Evolutionary conservation across 2,888 invertebrate genomes (phyloP).

Genomic region (Tuberolachnus salignus): DNA sequence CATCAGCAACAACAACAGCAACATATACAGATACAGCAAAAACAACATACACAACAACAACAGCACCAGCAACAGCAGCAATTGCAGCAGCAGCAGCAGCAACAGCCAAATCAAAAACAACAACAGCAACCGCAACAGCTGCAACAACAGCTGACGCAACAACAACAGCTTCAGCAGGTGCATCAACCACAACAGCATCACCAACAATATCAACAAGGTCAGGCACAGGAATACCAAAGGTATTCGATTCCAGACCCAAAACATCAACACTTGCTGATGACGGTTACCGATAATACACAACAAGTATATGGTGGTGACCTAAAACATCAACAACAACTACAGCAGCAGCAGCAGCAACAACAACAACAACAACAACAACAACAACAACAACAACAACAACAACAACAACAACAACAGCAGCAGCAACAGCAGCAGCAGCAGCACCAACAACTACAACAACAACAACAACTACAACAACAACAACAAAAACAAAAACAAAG

Average conservation of each 20-base stretch:
- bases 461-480: slow-evolving; percentile 13
- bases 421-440: no score
- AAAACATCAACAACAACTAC: slow-evolving; percentile 20
- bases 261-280: not conserved
- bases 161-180: not conserved
- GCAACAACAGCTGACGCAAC: not conserved
- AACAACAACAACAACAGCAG: no score
- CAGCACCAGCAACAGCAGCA: slow-evolving; percentile 22
- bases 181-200: slow-evolving; percentile 36
- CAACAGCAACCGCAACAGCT: slow-evolving; percentile 20
- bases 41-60: not conserved
- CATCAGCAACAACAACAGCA: slow-evolving; percentile 6
- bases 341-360: slow-evolving; percentile 6
- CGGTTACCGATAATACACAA: not conserved
- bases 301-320: not conserved
- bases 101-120: slow-evolving; percentile 30
- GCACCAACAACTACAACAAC: no score
- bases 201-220: slow-evolving; percentile 6
- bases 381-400: no score
- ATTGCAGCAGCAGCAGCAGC: not conserved
- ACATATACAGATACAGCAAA: slow-evolving; percentile 30
- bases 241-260: slow-evolving; percentile 16
- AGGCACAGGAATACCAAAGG: slow-evolving; percentile 10
- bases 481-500: slow-evolving; percentile 15
- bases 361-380: no score